Evolutionary conservation across 53 echinoderm and acorn worm genomes (phyloP).

Genomic region (Arbacia lixula): DNA sequence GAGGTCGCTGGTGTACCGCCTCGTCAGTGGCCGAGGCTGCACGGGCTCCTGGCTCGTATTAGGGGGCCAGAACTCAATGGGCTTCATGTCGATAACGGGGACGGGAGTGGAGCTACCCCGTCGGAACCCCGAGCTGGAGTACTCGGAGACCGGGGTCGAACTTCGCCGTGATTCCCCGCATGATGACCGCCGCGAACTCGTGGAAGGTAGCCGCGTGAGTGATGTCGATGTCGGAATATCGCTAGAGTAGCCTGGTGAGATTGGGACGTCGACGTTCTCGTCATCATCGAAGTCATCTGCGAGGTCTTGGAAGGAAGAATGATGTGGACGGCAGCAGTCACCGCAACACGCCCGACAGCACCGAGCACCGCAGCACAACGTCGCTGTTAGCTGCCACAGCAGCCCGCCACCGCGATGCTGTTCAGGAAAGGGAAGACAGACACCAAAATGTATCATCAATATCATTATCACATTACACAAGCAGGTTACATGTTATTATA

Average conservation of each 20-base stretch:
- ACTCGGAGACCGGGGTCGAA: conserved; percentile 83
- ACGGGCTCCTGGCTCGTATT: conserved; percentile 95
- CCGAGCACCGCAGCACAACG: conserved; percentile 43
- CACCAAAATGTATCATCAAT: background rate
- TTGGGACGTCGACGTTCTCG: conserved; percentile 45
- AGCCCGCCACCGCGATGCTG: conserved; percentile 39
- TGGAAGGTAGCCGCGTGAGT: conserved; percentile 64
- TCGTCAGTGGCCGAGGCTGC: conserved; percentile 84
- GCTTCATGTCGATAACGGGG: conserved; percentile 99
- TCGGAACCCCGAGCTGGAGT: conserved; percentile 65
- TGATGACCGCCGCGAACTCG: conserved; percentile 88
- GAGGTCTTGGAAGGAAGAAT: conserved; percentile 53
- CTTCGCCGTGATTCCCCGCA: conserved; percentile 87
- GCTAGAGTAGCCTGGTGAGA: conserved; percentile 47
- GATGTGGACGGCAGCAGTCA: conserved; percentile 53
- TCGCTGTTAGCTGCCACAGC: conserved; percentile 41
- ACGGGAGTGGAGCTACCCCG: conserved; percentile 90
- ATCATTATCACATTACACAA: background rate
- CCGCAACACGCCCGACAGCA: conserved; percentile 55
- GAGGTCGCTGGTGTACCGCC: conserved; percentile 85
- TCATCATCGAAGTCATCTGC: conserved; percentile 55
- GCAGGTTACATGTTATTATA: background rate
- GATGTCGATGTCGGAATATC: conserved; percentile 50
- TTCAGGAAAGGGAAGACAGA: background rate
- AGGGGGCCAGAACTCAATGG: conserved; percentile 99